Evolutionary conservation across 2,888 invertebrate genomes (phyloP).

Genomic region (Eledona agricola): DNA sequence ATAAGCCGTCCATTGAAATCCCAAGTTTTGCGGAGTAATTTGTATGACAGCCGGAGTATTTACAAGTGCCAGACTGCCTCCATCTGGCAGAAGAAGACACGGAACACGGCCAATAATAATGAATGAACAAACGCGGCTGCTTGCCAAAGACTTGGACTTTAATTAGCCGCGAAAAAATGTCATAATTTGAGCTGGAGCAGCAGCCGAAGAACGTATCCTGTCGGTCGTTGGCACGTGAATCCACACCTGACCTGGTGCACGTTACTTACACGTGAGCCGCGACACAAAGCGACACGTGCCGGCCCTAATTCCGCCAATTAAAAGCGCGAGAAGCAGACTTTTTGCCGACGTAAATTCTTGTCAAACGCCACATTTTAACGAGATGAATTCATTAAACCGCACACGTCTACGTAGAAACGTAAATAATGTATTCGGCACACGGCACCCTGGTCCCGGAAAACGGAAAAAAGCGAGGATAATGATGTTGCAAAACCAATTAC

Average conservation of each 20-base stretch:
- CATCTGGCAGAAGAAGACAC: too few relatives aligned
- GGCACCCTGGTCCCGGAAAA: slow-evolving; percentile 6
- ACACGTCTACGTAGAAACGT: slow-evolving; percentile 1
- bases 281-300: slow-evolving; percentile 17
- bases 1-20: slow-evolving; percentile 1
- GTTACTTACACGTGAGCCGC: slow-evolving; percentile 23
- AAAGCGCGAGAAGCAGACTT: neutral
- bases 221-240: slow-evolving; percentile 30
- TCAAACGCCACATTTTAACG: slow-evolving; percentile 14
- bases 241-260: slow-evolving; percentile 29
- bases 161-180: slow-evolving; percentile 27
- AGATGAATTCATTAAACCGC: slow-evolving; percentile 15
- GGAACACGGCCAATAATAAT: neutral
- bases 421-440: slow-evolving; percentile 20
- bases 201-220: slow-evolving; percentile 24
- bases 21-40: neutral
- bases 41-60: neutral
- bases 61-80: slow-evolving; percentile 8
- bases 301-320: slow-evolving; percentile 12
- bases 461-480: slow-evolving; percentile 19
- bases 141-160: slow-evolving; percentile 25
- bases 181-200: slow-evolving; percentile 12
- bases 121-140: slow-evolving; percentile 25
- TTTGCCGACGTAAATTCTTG: slow-evolving; percentile 5
- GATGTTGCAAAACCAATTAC: slow-evolving; percentile 28